Evolutionary conservation across 2,888 invertebrate genomes (phyloP).

Genomic region (Leptinotarsa rubiginosa): DNA sequence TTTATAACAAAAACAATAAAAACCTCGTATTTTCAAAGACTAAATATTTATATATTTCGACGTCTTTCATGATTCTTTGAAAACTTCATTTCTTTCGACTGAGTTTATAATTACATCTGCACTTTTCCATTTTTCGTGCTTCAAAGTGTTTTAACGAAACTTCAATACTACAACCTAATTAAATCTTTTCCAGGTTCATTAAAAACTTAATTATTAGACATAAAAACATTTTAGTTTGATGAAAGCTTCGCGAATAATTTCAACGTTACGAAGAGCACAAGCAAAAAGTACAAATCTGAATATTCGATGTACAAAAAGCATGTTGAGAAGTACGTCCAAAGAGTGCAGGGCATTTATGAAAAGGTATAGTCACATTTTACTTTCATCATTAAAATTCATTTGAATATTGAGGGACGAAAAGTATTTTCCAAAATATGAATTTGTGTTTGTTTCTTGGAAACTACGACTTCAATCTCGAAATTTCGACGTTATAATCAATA

Average conservation of each 20-base stretch:
- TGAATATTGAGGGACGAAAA: no score
- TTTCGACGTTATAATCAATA: no score
- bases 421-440: no score
- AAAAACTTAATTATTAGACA: constrained; percentile 7
- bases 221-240: constrained; percentile 11
- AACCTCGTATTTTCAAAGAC: background rate
- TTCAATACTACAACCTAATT: constrained; percentile 10
- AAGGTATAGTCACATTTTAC: no score
- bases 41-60: background rate
- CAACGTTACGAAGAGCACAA: background rate
- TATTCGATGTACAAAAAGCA: background rate
- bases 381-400: no score
- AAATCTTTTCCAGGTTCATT: constrained; percentile 19
- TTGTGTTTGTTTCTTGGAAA: no score
- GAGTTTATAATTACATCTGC: constrained; percentile 3
- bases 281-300: background rate
- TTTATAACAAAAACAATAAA: no score
- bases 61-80: background rate
- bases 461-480: no score
- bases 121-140: constrained; percentile 1
- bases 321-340: background rate
- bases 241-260: constrained; percentile 4
- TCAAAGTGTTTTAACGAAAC: background rate
- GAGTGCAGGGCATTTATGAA: background rate
- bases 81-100: background rate